Conservation (phyloP, 1,140 invertebrate species). For the Habropoda laboriosa region DNA sequence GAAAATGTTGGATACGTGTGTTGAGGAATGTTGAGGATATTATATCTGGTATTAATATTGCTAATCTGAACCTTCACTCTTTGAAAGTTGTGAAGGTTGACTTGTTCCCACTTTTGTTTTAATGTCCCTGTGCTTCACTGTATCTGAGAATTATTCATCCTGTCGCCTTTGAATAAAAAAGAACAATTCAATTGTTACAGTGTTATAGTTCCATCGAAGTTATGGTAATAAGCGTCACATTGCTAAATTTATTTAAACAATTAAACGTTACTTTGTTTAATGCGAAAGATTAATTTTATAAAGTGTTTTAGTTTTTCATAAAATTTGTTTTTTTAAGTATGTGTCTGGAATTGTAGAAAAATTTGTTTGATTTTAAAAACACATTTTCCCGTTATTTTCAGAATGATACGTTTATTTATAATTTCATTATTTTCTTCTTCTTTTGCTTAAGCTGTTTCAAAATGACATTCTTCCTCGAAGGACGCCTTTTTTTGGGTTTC, state of each 20-base stretch:
- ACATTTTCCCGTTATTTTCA: too few species aligned
- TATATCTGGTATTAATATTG: conserved; percentile 1
- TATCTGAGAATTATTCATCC: background rate
- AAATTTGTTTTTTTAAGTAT: too few species aligned
- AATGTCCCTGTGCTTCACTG: background rate
- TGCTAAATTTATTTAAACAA: too few species aligned
- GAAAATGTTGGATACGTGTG: background rate
- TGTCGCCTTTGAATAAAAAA: background rate
- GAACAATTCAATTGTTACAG: background rate
- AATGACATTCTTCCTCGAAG: background rate
- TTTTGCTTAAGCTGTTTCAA: background rate
- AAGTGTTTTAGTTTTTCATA: too few species aligned
- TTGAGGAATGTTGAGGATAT: background rate
- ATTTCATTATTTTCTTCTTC: too few species aligned
- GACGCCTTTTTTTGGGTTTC: conserved; percentile 14
- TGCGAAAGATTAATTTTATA: too few species aligned
- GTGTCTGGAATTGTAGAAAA: too few species aligned
- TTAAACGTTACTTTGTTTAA: too few species aligned
- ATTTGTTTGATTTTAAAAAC: background rate
- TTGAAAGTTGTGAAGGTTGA: conserved; percentile 29
- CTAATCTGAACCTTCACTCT: conserved; percentile 13
- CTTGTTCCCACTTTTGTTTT: conserved; percentile 35
- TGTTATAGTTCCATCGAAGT: background rate
- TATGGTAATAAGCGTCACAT: background rate
- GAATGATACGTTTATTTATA: too few species aligned